A percentile compares a stretch with the other conserved stretches of the same genome.
These are phyloP conservation scores for Eledona agricola DNA, from an alignment of 2,888 invertebrate genomes.

Conservation along the genomic window DNA sequence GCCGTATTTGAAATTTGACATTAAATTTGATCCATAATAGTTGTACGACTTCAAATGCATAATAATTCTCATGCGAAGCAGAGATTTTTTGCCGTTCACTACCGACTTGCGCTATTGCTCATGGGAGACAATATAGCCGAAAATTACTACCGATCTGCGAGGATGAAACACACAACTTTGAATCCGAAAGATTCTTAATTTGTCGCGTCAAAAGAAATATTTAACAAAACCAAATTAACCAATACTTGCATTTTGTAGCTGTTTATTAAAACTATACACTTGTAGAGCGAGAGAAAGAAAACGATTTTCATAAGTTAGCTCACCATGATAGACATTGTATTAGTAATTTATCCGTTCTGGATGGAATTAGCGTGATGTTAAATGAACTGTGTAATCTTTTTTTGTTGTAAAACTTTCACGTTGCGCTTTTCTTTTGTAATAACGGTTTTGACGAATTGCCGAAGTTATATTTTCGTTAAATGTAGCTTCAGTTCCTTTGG, in stretches of 20 bases:
- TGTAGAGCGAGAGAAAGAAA: conserved; percentile 38
- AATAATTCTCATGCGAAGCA: conserved; percentile 25
- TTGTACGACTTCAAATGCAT: conserved; percentile 20
- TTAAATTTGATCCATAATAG: conserved; percentile 30
- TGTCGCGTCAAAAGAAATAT: conserved; percentile 38
- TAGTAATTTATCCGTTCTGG: conserved; percentile 46
- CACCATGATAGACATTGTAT: conserved; percentile 48
- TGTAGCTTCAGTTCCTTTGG: conserved; percentile 46
- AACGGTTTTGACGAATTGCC: conserved; percentile 33
- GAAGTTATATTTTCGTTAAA: conserved; percentile 10
- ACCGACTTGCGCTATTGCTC: conserved; percentile 48
- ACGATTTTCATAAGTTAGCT: conserved; percentile 51
- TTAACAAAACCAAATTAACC: conserved; percentile 34
- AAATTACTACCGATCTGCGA: conserved; percentile 36
- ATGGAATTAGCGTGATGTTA: conserved; percentile 49
- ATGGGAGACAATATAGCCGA: conserved; percentile 51
- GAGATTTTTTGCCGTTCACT: conserved; percentile 29
- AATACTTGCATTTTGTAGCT: conserved; percentile 49
- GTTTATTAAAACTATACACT: conserved; percentile 46
- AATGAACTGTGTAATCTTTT: conserved; percentile 47
- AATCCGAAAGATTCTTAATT: conserved; percentile 39
- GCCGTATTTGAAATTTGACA: conserved; percentile 30
- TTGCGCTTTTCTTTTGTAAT: conserved; percentile 38
- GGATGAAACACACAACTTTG: conserved; percentile 14
- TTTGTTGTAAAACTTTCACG: conserved; percentile 48